Conservation (phyloP, 1,140 invertebrate species). For the Drosophila obscura region DNA sequence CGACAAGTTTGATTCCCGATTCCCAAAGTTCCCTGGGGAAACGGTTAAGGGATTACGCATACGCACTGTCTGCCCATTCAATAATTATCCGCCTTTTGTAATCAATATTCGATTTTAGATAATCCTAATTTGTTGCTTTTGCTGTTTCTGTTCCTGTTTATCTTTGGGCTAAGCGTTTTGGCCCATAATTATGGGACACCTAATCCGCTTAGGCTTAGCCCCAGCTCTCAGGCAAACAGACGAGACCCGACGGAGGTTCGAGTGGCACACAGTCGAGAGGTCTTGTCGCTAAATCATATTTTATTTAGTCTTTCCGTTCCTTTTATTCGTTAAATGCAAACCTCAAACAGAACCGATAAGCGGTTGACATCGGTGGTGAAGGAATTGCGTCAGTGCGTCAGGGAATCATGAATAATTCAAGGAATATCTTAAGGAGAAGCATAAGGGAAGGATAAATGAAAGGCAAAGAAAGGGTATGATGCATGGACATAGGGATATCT, state of each 20-base stretch:
- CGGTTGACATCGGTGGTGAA: not conserved
- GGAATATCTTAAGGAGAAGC: not conserved
- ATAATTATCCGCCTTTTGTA: slow-evolving; percentile 41
- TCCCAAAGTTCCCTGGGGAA: not conserved
- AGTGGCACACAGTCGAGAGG: not conserved
- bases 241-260: not conserved
- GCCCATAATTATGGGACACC: slow-evolving; percentile 42
- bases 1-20: slow-evolving; percentile 16
- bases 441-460: too few relatives aligned
- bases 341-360: slow-evolving; percentile 14
- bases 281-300: slow-evolving; percentile 8
- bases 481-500: too few relatives aligned
- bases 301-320: slow-evolving; percentile 16
- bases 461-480: too few relatives aligned
- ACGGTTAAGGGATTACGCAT: slow-evolving; percentile 3
- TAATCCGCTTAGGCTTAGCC: slow-evolving; percentile 37
- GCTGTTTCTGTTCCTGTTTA: slow-evolving; percentile 15
- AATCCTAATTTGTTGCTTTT: slow-evolving; percentile 13
- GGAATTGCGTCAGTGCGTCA: slow-evolving; percentile 19
- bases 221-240: not conserved
- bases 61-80: slow-evolving; percentile 3
- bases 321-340: not conserved
- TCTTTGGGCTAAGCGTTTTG: slow-evolving; percentile 22
- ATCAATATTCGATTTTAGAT: slow-evolving; percentile 43
- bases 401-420: slow-evolving; percentile 30